These are phyloP conservation scores for Silurus meridionalis DNA, from an alignment of 2,113 vertebrate species.

Conservation along the genomic window DNA sequence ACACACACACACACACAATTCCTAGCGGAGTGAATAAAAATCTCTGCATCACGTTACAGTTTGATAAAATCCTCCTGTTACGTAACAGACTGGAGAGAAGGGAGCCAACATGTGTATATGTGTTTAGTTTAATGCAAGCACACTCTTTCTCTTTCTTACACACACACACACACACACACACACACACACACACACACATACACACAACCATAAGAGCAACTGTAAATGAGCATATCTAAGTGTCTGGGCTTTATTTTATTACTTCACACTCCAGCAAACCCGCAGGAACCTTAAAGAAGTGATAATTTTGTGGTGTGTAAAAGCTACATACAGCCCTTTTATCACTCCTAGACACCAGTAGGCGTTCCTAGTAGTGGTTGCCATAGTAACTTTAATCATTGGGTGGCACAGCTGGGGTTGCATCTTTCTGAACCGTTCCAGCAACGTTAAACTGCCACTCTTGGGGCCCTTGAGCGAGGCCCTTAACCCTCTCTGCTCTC, in stretches of 20 bases:
- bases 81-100: conserved; percentile 27
- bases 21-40: conserved; percentile 10
- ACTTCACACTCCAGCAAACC: background rate
- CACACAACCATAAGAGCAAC: background rate
- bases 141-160: too few species aligned
- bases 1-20: background rate
- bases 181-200: background rate
- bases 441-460: too few species aligned
- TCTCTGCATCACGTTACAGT: conserved; percentile 46
- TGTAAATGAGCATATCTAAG: background rate
- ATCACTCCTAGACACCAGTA: too few species aligned
- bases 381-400: too few species aligned
- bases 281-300: background rate
- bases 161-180: background rate
- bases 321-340: too few species aligned
- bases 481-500: too few species aligned
- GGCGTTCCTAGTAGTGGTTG: too few species aligned
- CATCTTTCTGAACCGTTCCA: too few species aligned
- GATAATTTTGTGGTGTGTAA: background rate
- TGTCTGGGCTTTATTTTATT: background rate
- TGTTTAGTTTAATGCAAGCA: background rate
- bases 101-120: background rate
- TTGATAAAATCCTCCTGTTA: conserved; percentile 52
- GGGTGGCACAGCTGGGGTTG: too few species aligned
- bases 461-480: too few species aligned